Conservation (phyloP, 35 echinoderm and acorn worm genomes). For the Anneissia japonica region DNA sequence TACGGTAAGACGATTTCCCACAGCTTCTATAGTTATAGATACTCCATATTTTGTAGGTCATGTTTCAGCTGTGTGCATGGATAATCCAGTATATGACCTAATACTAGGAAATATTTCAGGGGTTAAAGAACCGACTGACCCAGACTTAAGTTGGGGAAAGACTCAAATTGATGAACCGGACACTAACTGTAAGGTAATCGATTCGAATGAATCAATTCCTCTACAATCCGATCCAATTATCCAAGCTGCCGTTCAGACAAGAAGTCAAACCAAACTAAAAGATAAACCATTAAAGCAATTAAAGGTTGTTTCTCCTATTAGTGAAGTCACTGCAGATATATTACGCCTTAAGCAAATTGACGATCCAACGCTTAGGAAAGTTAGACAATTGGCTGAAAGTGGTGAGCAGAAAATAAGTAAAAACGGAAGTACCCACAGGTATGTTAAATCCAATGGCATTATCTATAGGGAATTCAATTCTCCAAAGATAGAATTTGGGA, state of each 20-base stretch:
- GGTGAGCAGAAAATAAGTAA: background rate
- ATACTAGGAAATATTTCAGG: constrained; percentile 40
- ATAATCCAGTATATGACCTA: constrained; percentile 46
- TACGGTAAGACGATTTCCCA: constrained; percentile 14
- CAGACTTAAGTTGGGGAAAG: background rate
- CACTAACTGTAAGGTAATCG: background rate
- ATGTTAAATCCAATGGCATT: constrained; percentile 10
- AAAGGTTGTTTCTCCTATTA: background rate
- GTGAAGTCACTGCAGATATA: background rate
- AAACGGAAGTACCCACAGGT: background rate
- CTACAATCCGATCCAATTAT: background rate
- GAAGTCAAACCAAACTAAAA: background rate
- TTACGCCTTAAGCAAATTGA: background rate
- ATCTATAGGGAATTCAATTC: constrained; percentile 14
- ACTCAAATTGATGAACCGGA: background rate
- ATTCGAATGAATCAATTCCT: background rate
- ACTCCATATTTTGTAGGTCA: constrained; percentile 43
- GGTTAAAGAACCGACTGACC: constrained; percentile 12
- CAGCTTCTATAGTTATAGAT: constrained; percentile 19
- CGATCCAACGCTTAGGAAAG: constrained; percentile 13
- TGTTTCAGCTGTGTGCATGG: constrained; percentile 30
- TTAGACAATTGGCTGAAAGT: background rate
- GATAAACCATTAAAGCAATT: background rate
- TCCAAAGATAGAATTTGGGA: background rate
- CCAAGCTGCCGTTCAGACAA: background rate